Base-by-base conservation (phyloP, 2,797 vertebrate species). In the Pseudochirops corinnae region DNA sequence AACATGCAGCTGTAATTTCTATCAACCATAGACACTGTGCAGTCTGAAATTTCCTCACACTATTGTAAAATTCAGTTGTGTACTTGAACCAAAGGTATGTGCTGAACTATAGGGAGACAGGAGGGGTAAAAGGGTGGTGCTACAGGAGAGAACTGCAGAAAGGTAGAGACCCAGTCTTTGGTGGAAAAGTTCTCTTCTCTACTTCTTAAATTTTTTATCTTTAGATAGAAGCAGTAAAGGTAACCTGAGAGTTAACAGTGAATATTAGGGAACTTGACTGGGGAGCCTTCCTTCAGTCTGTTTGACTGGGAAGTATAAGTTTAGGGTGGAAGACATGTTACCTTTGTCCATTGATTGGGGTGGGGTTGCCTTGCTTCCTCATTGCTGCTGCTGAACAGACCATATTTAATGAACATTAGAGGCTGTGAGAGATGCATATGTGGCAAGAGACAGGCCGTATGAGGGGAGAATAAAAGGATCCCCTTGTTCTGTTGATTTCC, bases 51-150 rank as follows among this genome's bases (percentile, higher is more conserved):
- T 55, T 91, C 95, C 92, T 94, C 55, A 92, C 10, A 87, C 56
- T 39, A 21, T 90, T 74, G 57, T 95, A 93, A 94, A 92, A 82
- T 62, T 60, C 50, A 93, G 92, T 94, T 96, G 52, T 95, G 21
- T 57, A 53, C 56, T 91, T 96, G 90, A 93, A 91, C 12, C 31
- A 93, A 90, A 62, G 58, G 0, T 92, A 90, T 90, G 90, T 92
- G 18, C 92, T 90, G 18, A 9, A 55, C 67, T 53, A 16, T 26
- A 82, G 92, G 91, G 1, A 97, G 55, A 93, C 24, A 96, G 58
- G 94, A 92, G 60, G 87, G 91, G 90, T 74, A 14, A 31, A 39
- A 16, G 60, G 74, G 16, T 90, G 52, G 50, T 1, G 33, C 3
- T 28, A 14, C 56, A 93, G 33, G 67, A 94, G 90, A 94, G 4